A percentile compares a stretch with the other conserved stretches of the same genome.
Evolutionary conservation across 2,888 invertebrate genomes (phyloP).

Genomic region (Exocentrus adspersus): DNA sequence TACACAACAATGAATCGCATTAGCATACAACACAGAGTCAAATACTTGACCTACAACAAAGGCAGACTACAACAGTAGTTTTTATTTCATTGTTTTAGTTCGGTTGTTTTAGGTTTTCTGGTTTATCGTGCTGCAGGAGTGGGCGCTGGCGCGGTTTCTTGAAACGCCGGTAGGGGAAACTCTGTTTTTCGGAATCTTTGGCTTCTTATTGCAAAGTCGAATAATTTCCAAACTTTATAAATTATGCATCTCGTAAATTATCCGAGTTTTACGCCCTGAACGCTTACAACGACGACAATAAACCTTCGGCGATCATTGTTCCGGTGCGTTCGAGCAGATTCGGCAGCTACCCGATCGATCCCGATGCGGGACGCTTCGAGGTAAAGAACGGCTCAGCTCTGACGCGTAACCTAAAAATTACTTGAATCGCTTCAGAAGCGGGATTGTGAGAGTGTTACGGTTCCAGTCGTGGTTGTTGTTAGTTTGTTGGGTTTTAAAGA

Average conservation of each 20-base stretch:
- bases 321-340: too few species aligned
- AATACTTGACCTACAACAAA: constrained; percentile 24
- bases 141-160: constrained; percentile 1
- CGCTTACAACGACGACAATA: too few species aligned
- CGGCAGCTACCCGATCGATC: too few species aligned
- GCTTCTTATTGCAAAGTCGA: too few species aligned
- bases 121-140: background rate
- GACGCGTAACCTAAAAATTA: background rate
- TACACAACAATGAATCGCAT: constrained; percentile 23
- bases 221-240: constrained; percentile 13
- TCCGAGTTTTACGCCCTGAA: too few species aligned
- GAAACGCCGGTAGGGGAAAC: background rate
- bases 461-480: background rate
- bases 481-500: constrained; percentile 14
- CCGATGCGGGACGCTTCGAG: too few species aligned
- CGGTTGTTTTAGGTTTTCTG: constrained; percentile 14
- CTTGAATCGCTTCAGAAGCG: background rate
- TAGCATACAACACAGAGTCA: constrained; percentile 25
- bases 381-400: constrained; percentile 9
- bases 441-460: background rate
- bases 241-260: constrained; percentile 3
- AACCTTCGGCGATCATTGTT: too few species aligned
- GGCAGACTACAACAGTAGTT: constrained; percentile 23
- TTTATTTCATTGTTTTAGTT: constrained; percentile 20
- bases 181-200: too few species aligned